Evolutionary conservation across 2,113 vertebrate species (phyloP), one percentile per base, ranked within the genome.

Genomic region (Bostrychus sinensis): DNA sequence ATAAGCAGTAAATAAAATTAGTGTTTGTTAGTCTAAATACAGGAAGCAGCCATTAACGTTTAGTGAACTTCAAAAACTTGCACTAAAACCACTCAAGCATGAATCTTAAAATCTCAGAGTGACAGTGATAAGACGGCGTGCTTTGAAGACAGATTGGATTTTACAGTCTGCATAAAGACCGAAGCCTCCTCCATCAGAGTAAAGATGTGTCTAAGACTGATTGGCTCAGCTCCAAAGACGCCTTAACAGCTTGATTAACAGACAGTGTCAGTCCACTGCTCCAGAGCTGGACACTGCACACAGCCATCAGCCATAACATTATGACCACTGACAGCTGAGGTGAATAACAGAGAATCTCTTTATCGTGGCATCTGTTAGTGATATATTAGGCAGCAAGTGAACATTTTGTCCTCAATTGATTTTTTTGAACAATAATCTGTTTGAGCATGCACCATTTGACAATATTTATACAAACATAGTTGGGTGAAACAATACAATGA

Each of bases 201-300:
- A 25, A 2, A 37, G 50, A 62, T 42, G 17, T 26, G 28, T 42
- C 41, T 36, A 51, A 54, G 70, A 34, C 30, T 5, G 50, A 53
- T 51, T 74, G 82, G 75, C 82, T 23, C 14, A 32, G 57, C 12
- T 77, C 80, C 72, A 78, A 36, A 68, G 50, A 53, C 69, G 61
- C 70, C 80, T 83, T 71, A 76, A 78, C 66, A 43, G 68, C 73
- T 67, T 3, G 39, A 83, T 70, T 70, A 72, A 30, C 46, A 54
- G 58, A 75, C 51, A 59, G 10, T 38, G 70, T 79, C 70, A 66
- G 74, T 74, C 39, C 54, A 71, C 25, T 46, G 72, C 62, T 55
- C 64, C 70, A 82, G 74, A 83, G 76, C 83, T 81, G 70, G 73
- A 63, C 37, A 7, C n/a, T 19, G 41, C 11, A 22, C 11, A 10